A percentile compares a stretch with the other conserved stretches of the same genome.
These are phyloP conservation scores for Indicator indicator DNA, from an alignment of 2,113 vertebrate species.

Conservation along the genomic window DNA sequence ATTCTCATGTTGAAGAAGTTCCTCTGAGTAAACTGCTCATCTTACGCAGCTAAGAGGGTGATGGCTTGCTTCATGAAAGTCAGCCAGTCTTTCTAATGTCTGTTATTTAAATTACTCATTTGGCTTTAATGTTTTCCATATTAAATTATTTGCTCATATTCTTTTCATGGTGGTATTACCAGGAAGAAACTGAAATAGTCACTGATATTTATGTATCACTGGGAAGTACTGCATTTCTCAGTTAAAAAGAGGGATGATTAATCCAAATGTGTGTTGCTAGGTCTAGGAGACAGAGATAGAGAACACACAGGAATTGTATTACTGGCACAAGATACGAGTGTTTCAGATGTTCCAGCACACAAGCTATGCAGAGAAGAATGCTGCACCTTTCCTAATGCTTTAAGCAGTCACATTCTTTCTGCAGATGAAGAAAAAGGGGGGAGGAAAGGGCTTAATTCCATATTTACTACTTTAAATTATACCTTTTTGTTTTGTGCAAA, in stretches of 20 bases:
- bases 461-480: slow-evolving; percentile 7
- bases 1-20: neutral
- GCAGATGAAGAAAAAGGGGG: neutral
- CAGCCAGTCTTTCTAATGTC: neutral
- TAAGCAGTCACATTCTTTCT: slow-evolving; percentile 53
- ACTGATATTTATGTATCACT: neutral
- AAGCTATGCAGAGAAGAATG: slow-evolving; percentile 42
- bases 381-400: slow-evolving; percentile 56
- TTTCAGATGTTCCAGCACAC: slow-evolving; percentile 48
- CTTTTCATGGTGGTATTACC: neutral
- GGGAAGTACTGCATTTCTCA: slow-evolving; percentile 7
- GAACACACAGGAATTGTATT: neutral
- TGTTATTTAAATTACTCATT: neutral
- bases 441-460: neutral
- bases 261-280: slow-evolving; percentile 32
- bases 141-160: neutral
- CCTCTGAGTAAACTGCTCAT: neutral
- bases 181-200: slow-evolving; percentile 20
- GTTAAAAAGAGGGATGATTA: slow-evolving; percentile 1
- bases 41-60: neutral
- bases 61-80: neutral
- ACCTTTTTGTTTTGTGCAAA: slow-evolving; percentile 11
- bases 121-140: neutral
- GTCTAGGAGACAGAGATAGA: slow-evolving; percentile 23
- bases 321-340: neutral